Base-by-base conservation (phyloP, 2,888 invertebrate genomes). In the Operophtera brumata region DNA sequence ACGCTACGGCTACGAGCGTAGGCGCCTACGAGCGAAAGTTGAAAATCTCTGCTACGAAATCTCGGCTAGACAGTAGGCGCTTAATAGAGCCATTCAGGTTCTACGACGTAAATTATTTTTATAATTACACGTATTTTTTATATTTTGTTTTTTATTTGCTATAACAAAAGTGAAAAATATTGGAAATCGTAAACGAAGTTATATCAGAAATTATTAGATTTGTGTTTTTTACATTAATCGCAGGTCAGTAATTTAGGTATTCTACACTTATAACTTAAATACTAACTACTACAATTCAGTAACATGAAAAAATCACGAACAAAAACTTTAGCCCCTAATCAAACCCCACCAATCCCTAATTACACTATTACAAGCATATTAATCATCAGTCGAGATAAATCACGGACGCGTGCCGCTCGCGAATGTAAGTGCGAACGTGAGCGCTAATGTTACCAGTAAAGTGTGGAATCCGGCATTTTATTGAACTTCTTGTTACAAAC, bases 381-480 rank as follows among this genome's bases (percentile, higher is more conserved):
- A 81, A 84, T 84, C 80, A 83, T 76, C 78, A 73, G 61, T 71
- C 75, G 80, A 81, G 80, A 82, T 82, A 82, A 81, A 81, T 80
- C 54, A 54, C 30, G 36, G 54, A 32, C 64, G 55, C 59, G 64
- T 61, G 64, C 59, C 62, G 52, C 32, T 20, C 25, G 42, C 39
- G 39, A 20, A 25, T 35, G 34, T 34, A 28, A 26, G 39, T 41
- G 52, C 36, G 46, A 41, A 40, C 40, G 45, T 8, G 20, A 34
- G 34, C 20, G 30, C 37, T 26, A n/a, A 35, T 37, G 54, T 28
- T 26, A 12, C 50, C 1, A 46, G n/a, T 32, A 1, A 26, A 20
- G 13, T 13, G 3, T 12, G 20, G 7, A 51, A 2, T n/a, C 12
- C 7, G 43, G n/a, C 9, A 5, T 9, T 10, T 45, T 6, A 4